Percentiles rank a stretch among this genome's conserved stretches.
phyloP scores from a whole-genome alignment of 2,113 vertebrate species.

The Amazona guildingii region DNA sequence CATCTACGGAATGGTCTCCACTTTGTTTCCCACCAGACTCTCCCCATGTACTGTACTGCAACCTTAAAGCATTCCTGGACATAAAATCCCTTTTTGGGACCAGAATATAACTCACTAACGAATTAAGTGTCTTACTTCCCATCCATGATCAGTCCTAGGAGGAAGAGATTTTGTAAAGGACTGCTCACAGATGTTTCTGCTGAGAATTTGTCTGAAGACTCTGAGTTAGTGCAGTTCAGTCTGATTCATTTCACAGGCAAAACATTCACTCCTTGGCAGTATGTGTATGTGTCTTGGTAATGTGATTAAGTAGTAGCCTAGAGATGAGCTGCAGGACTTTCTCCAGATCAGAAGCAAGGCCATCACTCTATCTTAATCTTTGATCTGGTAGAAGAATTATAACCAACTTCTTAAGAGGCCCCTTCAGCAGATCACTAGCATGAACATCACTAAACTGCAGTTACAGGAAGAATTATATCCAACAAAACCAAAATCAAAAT shows the following conservation, averaged over 20 bases:
- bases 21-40: neutral
- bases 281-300: neutral
- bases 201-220: neutral
- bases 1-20: neutral
- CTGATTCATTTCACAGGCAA: neutral
- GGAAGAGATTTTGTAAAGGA: neutral
- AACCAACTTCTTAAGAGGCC: neutral
- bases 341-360: neutral
- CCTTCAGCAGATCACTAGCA: neutral
- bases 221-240: neutral
- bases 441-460: neutral
- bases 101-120: neutral
- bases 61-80: neutral
- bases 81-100: neutral
- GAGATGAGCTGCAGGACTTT: neutral
- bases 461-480: neutral
- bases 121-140: neutral
- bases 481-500: neutral
- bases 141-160: neutral
- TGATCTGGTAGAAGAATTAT: neutral
- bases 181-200: neutral
- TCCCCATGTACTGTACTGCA: neutral
- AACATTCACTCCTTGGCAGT: neutral
- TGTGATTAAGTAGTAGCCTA: neutral
- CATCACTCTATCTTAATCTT: neutral